Evolutionary conservation across 2,113 vertebrate genomes (phyloP).

Genomic region (Amazona vittata): DNA sequence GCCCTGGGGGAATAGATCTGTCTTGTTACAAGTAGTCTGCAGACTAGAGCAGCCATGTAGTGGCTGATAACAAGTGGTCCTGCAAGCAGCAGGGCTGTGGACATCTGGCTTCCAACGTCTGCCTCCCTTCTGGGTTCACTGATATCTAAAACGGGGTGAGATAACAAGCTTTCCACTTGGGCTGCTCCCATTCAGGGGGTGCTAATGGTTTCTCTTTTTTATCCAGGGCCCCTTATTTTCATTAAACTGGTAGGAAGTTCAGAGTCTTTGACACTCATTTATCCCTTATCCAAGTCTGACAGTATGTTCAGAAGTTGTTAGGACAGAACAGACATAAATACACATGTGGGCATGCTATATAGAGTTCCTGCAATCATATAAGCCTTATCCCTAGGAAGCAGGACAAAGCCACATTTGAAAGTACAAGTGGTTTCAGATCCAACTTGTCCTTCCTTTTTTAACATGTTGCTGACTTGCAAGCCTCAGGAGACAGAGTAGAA

Average conservation of each 20-base stretch:
- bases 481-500: not conserved
- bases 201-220: not conserved
- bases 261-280: not conserved
- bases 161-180: not conserved
- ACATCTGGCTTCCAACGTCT: not conserved
- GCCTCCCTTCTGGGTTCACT: slow-evolving; percentile 4
- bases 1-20: not conserved
- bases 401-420: not conserved
- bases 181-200: not conserved
- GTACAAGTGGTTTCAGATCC: not conserved
- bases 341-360: fast-evolving
- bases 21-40: not conserved
- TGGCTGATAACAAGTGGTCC: not conserved
- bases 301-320: not conserved
- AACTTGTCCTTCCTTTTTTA: not conserved
- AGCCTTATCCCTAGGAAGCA: not conserved
- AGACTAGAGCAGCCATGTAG: not conserved
- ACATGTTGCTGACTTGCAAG: not conserved
- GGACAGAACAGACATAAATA: not conserved
- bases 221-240: not conserved
- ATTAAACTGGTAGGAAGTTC: not conserved
- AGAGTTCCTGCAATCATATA: not conserved
- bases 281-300: not conserved
- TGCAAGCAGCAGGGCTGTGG: not conserved
- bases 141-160: not conserved